phyloP scores from a whole-genome alignment of 2,113 vertebrate genomes.

The Indicator indicator region DNA sequence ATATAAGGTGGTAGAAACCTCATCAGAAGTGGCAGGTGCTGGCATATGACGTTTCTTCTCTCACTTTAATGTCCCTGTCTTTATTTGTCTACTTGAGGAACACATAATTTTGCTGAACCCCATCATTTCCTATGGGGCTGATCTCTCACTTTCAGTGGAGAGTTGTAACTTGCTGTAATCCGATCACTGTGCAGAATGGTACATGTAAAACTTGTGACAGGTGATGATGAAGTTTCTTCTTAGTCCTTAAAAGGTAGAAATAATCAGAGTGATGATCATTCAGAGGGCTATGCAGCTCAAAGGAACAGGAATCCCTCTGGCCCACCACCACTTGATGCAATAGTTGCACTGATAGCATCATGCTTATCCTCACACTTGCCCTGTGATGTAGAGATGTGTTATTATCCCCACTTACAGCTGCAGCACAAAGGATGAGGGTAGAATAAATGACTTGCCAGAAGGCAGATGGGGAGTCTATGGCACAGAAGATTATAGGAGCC shows the following conservation, averaged over 20 bases:
- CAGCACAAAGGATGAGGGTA: conserved; percentile 54
- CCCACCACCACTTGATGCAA: conserved; percentile 25
- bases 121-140: not conserved
- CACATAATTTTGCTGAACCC: not conserved
- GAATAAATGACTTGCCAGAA: conserved; percentile 63
- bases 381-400: conserved; percentile 37
- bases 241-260: not conserved
- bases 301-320: conserved; percentile 12
- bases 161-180: not conserved
- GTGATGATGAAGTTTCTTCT: not conserved
- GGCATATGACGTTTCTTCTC: accelerated
- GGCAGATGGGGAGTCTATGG: conserved; percentile 56
- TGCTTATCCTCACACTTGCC: conserved; percentile 1
- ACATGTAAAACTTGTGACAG: not conserved
- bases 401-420: conserved; percentile 64
- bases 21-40: accelerated
- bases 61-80: not conserved
- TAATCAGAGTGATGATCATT: not conserved
- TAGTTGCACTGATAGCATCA: not conserved
- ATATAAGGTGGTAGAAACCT: not conserved
- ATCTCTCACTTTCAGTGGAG: not conserved
- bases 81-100: not conserved
- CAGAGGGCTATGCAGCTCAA: not conserved
- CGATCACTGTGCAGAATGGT: not conserved
- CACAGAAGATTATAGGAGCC: conserved; percentile 60